Evolutionary conservation across 2,888 invertebrate species (phyloP).

Genomic region (Drosophila phalerata): DNA sequence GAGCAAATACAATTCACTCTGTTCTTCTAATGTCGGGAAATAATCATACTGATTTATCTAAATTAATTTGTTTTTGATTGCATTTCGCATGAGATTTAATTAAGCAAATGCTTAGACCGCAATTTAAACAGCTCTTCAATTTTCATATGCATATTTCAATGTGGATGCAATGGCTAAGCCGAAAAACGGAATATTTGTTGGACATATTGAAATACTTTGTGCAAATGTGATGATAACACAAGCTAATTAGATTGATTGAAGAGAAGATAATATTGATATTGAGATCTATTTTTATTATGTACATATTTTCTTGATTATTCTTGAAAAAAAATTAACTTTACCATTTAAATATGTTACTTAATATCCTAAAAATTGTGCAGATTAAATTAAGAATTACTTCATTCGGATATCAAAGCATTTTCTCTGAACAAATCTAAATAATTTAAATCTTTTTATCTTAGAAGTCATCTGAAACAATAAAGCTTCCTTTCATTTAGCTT

Average conservation of each 20-base stretch:
- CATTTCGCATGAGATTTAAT: slow-evolving; percentile 35
- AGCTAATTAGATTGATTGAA: no score
- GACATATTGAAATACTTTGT: slow-evolving; percentile 1
- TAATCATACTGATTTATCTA: slow-evolving; percentile 40
- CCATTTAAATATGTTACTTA: no score
- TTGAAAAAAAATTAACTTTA: no score
- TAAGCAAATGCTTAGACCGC: slow-evolving; percentile 19
- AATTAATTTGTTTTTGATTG: slow-evolving; percentile 58
- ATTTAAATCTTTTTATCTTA: not conserved
- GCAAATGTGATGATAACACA: no score
- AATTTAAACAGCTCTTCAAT: slow-evolving; percentile 13
- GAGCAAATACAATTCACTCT: not conserved
- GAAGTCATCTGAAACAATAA: not conserved
- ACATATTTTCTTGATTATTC: no score
- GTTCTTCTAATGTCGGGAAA: slow-evolving; percentile 3
- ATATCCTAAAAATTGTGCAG: not conserved
- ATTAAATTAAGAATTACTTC: not conserved
- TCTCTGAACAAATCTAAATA: not conserved
- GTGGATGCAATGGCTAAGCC: not conserved
- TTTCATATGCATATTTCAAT: slow-evolving; percentile 5
- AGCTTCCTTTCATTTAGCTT: not conserved
- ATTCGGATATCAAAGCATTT: not conserved
- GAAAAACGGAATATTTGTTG: not conserved
- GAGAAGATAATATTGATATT: no score
- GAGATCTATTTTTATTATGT: no score